Conservation (phyloP, 2,797 vertebrate genomes). For the Tapera naevia region DNA sequence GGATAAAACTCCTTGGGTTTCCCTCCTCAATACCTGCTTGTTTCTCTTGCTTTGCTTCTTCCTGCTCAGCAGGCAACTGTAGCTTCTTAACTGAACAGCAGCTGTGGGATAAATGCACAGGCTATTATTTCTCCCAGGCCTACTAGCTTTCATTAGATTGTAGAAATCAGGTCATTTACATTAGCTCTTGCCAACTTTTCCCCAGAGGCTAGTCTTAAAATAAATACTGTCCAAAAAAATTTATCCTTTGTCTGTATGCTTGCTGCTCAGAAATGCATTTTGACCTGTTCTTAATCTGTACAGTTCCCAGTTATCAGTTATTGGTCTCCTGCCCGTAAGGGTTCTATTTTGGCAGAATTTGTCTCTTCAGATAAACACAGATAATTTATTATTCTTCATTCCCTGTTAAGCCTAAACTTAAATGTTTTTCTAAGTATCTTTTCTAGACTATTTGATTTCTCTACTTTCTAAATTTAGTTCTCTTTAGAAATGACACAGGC, state of each 20-base stretch:
- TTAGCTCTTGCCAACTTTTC: not conserved
- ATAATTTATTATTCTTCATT: constrained; percentile 15
- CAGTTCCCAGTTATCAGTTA: not conserved
- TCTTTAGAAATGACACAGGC: not conserved
- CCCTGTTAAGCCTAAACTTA: not conserved
- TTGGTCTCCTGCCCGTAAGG: not conserved
- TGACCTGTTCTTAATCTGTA: not conserved
- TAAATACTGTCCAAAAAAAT: not conserved
- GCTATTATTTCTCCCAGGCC: not conserved
- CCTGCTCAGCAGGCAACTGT: not conserved
- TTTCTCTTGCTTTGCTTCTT: not conserved
- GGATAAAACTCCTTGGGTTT: not conserved
- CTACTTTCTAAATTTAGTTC: not conserved
- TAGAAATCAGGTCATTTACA: not conserved
- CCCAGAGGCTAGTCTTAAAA: not conserved
- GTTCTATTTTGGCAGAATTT: constrained; percentile 40
- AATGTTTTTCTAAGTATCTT: constrained; percentile 23
- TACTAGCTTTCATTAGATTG: not conserved
- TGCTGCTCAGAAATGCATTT: not conserved
- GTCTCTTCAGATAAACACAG: constrained; percentile 30
- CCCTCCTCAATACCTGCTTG: not conserved
- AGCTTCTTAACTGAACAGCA: not conserved
- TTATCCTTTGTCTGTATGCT: not conserved
- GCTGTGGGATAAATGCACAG: not conserved
- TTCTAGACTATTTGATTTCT: constrained; percentile 16